Evolutionary conservation across 2,797 vertebrate species (phyloP), one percentile per base, ranked within the genome.

Genomic region (Enteromius trimaculatus): DNA sequence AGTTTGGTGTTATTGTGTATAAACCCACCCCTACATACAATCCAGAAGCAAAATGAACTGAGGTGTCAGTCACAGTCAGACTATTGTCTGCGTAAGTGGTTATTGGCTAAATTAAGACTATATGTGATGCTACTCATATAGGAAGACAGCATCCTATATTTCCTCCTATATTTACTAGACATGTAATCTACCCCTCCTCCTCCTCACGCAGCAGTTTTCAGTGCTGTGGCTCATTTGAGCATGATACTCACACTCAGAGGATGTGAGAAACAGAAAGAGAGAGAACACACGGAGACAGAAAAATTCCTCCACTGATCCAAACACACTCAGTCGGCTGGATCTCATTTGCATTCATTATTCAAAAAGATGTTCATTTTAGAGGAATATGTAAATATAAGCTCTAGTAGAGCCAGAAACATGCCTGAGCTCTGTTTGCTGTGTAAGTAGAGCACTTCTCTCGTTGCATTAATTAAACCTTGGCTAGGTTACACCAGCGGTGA

Each of bases 301-400:
- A 13, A 49, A 69, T 39, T 60, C 68, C 68, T 78, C 49, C 34
- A 79, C 29, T 71, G 71, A 84, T 60, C 34, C 68, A 75, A 51
- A 85, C 55, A 6, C 3, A 55, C 34, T 26, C 64, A 64, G 42
- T 58, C 47, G 34, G 14, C 65, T 80, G 71, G 23, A 53, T 60
- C 86, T 81, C 44, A 84, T 85, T 86, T 83, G 60, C 77, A 83
- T 88, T 84, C 78, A 86, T 86, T 86, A 86, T 88, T 86, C 83
- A 85, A 72, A 34, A 55, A 74, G 65, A 82, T 84, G 82, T 86
- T 84, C 78, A 80, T 86, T 88, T 83, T 74, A 71, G 69, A 64
- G 60, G 60, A 82, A 82, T 80, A 83, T 83, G 84, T 85, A 83
- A 85, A 85, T 87, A 80, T 80, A 49, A 34, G 66, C 58, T 78